phyloP scores from a whole-genome alignment of 2,888 invertebrate species.

The Parnassius apollo region DNA sequence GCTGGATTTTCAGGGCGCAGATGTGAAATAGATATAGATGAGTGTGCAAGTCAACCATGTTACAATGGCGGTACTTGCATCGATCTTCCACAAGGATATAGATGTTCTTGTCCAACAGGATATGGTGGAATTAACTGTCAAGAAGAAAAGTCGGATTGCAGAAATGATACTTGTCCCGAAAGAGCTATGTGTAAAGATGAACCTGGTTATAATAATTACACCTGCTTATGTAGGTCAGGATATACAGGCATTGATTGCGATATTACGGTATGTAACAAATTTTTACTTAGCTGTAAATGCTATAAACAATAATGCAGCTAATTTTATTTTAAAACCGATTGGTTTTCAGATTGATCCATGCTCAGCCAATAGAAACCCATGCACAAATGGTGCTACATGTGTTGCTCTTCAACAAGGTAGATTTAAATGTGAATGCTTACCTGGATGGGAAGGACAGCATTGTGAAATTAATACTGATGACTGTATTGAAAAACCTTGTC shows the following conservation, averaged over 20 bases:
- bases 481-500: conserved; percentile 95
- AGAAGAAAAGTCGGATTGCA: conserved; percentile 94
- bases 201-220: conserved; percentile 92
- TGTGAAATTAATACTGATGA: conserved; percentile 97
- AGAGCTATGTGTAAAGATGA: conserved; percentile 98
- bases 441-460: conserved; percentile 98
- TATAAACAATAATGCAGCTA: not conserved
- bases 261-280: conserved; percentile 83
- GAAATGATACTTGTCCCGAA: conserved; percentile 95
- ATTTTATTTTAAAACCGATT: not conserved
- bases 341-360: conserved; percentile 91
- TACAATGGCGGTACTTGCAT: conserved; percentile 95
- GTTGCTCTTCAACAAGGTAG: conserved; percentile 94
- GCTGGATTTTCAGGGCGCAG: conserved; percentile 96
- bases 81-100: conserved; percentile 95
- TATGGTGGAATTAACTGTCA: conserved; percentile 97
- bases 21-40: conserved; percentile 97
- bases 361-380: conserved; percentile 93
- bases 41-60: conserved; percentile 96
- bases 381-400: conserved; percentile 94
- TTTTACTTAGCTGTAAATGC: not conserved
- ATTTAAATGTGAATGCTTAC: conserved; percentile 96
- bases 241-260: conserved; percentile 97
- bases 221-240: conserved; percentile 96
- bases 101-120: conserved; percentile 92